Conservation (phyloP, 2,113 vertebrate genomes). For the Stercorarius parasiticus region DNA sequence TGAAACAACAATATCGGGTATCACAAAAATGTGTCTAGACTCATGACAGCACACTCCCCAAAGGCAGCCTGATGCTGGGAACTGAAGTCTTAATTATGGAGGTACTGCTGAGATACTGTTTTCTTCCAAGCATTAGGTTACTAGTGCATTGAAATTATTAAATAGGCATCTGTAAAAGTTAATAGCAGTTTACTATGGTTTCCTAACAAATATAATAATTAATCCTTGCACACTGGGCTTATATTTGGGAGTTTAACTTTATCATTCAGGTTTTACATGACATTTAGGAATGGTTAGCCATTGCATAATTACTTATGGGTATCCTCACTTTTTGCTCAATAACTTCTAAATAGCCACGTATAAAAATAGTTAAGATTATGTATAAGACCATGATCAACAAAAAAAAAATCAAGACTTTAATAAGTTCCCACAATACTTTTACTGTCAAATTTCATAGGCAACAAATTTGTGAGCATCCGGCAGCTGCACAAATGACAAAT, state of each 20-base stretch:
- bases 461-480: not conserved
- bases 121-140: not conserved
- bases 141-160: not conserved
- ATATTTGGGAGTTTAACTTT: not conserved
- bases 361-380: not conserved
- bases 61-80: not conserved
- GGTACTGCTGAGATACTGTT: not conserved
- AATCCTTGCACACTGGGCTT: not conserved
- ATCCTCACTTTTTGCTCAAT: not conserved
- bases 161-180: not conserved
- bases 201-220: not conserved
- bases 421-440: not conserved
- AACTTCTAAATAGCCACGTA: not conserved
- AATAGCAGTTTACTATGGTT: not conserved
- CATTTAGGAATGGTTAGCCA: not conserved
- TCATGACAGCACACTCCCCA: not conserved
- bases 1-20: constrained; percentile 13
- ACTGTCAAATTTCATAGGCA: not conserved
- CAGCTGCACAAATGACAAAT: not conserved
- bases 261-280: not conserved
- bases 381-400: not conserved
- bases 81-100: not conserved
- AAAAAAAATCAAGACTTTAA: not conserved
- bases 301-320: not conserved
- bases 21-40: not conserved